Base-by-base conservation (phyloP, 2,797 vertebrate genomes). In the Gambusia yucatana region DNA sequence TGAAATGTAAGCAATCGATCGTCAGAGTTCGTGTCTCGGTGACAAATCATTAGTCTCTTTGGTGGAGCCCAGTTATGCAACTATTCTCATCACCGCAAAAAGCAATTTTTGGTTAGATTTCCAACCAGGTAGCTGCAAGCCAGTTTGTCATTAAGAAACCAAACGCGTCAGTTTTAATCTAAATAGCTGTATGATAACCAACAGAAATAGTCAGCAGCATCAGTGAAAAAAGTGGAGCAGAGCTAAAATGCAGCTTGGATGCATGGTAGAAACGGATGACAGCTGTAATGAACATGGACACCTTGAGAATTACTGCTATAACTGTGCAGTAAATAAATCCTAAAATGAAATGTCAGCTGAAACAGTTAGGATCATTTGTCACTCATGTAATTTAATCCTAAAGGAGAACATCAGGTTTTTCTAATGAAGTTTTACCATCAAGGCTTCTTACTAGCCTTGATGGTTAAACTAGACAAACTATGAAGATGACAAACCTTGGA, bases 241-340 rank as follows among this genome's bases (percentile, higher is more conserved):
- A 25, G 72, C 52, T 48, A 73, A 70, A 36, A 73, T 76, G 84
- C 65, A 72, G 77, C 74, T 44, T 47, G 82, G 70, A 63, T 71
- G 76, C 65, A 36, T 39, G 39, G 44, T 55, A 47, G 76, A 81
- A 84, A 82, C 55, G 78, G 78, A 89, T 82, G 85, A 88, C 79
- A 79, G 63, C 71, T 33, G 4, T 91, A 91, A 93, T 89, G 84
- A 86, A 52, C 81, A 84, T 50, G 78, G 90, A 88, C 89, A 87
- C 78, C 77, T 70, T 28, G 75, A 91, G 86, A 89, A 81, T 81
- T 48, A 55, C 77, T 36, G 75, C 80, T 88, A 86, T 90, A 82
- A 87, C 80, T 79, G 79, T 80, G 82, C 82, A 83, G 87, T 84
- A 85, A 91, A 93, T 80, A 92, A 78, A 87, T 79, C 73, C 78